Evolutionary conservation across 2,888 invertebrate genomes (phyloP).

Genomic region (Drosophila bunnanda): DNA sequence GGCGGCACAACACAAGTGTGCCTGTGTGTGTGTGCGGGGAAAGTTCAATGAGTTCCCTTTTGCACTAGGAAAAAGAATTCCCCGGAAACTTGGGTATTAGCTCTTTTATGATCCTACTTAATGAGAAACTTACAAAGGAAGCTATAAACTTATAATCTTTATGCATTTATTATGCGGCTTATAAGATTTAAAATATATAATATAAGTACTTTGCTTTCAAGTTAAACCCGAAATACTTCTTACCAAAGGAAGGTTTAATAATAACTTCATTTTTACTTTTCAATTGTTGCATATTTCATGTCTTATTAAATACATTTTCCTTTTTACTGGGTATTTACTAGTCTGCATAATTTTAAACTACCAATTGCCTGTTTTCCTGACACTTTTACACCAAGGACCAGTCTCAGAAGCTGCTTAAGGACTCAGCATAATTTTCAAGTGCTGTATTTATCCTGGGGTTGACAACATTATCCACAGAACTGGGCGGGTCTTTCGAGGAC

Average conservation of each 20-base stretch:
- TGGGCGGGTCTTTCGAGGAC: conserved; percentile 6
- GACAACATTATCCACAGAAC: conserved; percentile 12
- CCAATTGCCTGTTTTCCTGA: neutral
- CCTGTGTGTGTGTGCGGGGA: neutral
- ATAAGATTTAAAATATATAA: neutral
- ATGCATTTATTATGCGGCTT: neutral
- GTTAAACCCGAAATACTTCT: neutral
- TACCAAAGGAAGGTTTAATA: too few relatives aligned
- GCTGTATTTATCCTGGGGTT: neutral
- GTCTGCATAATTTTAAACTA: neutral
- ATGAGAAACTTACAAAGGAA: neutral
- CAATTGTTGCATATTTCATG: neutral
- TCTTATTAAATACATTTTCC: neutral
- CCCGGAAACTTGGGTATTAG: neutral
- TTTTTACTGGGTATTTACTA: neutral
- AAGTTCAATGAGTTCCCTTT: conserved; percentile 5
- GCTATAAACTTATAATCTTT: neutral
- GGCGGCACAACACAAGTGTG: conserved; percentile 6
- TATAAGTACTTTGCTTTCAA: too few relatives aligned
- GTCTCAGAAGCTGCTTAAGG: neutral
- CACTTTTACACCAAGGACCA: neutral
- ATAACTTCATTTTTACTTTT: neutral
- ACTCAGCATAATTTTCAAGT: conserved; percentile 1
- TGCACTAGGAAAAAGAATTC: conserved; percentile 9
- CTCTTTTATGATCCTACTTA: neutral